Evolutionary conservation across 2,113 vertebrate genomes (phyloP).

Genomic region (Laticauda laticaudata): DNA sequence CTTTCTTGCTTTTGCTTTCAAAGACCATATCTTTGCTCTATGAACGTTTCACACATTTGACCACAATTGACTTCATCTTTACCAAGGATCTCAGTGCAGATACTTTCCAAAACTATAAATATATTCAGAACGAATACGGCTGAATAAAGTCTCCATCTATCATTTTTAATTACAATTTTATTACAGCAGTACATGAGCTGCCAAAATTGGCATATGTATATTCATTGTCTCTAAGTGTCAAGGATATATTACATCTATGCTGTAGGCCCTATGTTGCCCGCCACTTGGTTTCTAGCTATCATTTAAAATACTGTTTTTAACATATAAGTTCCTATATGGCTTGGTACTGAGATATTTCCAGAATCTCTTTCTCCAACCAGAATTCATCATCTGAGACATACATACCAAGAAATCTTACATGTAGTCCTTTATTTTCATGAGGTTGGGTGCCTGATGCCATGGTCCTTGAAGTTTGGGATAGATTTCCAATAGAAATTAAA

Average conservation of each 20-base stretch:
- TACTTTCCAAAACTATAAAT: not conserved
- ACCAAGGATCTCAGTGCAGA: not conserved
- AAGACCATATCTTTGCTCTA: not conserved
- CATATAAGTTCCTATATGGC: not conserved
- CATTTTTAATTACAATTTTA: conserved; percentile 18
- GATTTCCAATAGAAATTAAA: not conserved
- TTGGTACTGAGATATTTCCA: not conserved
- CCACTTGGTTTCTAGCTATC: not conserved
- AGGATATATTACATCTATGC: not conserved
- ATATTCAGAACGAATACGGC: conserved; percentile 6
- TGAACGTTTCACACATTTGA: not conserved
- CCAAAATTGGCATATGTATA: not conserved
- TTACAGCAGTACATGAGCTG: not conserved
- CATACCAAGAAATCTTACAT: not conserved
- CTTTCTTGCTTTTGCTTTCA: not conserved
- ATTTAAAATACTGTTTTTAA: not conserved
- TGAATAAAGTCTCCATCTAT: conserved; percentile 11
- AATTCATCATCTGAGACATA: not conserved
- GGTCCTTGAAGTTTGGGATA: not conserved
- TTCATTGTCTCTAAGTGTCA: not conserved
- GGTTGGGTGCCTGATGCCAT: not conserved
- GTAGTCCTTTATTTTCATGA: not conserved
- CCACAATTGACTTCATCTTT: not conserved
- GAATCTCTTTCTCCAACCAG: not conserved
- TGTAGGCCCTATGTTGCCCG: not conserved